Percentiles rank a stretch among this genome's conserved stretches.
phyloP scores from a whole-genome alignment of 2,113 vertebrate species.

The Python bivittatus region DNA sequence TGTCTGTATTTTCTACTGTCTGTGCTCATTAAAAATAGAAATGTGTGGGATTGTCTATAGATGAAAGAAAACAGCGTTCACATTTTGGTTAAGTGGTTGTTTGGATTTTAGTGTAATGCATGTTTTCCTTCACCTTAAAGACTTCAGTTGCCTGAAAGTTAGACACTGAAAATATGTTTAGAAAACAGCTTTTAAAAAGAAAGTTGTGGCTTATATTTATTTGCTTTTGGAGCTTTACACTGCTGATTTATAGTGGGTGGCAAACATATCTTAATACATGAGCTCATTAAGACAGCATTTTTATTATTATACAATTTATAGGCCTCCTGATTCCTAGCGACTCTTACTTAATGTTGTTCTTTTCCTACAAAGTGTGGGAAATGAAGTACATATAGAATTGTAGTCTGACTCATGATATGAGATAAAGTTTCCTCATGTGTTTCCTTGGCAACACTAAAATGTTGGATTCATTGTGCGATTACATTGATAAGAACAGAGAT shows the following conservation, averaged over 20 bases:
- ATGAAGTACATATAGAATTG: not conserved
- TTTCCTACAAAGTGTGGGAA: not conserved
- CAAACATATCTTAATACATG: not conserved
- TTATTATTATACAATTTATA: not conserved
- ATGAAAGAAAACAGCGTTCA: not conserved
- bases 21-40: not conserved
- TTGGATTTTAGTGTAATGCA: not conserved
- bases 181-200: not conserved
- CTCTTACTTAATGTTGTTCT: not conserved
- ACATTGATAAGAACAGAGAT: not conserved
- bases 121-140: not conserved
- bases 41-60: not conserved
- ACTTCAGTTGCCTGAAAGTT: not conserved
- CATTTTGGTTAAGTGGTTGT: not conserved
- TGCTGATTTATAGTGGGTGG: not conserved
- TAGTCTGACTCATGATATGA: not conserved
- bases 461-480: not conserved
- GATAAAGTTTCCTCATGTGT: not conserved
- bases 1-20: not conserved
- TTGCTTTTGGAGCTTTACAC: not conserved
- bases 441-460: not conserved
- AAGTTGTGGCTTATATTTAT: not conserved
- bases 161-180: not conserved
- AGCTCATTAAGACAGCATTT: slow-evolving; percentile 5
- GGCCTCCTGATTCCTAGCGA: not conserved